These are phyloP conservation scores for Scotopteryx bipunctaria DNA, from an alignment of 2,888 invertebrate genomes.

Conservation along the genomic window DNA sequence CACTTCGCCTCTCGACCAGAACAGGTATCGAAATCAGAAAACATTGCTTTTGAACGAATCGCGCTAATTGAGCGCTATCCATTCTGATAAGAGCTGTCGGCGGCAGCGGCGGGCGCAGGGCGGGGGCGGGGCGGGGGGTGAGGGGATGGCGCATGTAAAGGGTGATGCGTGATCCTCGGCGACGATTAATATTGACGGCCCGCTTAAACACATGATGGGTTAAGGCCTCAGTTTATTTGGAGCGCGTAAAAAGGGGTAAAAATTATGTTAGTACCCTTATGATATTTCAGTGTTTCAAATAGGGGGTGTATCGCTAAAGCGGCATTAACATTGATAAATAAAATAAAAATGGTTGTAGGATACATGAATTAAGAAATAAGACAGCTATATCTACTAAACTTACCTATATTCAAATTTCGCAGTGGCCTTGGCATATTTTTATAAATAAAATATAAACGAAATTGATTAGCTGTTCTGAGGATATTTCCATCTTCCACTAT, in stretches of 20 bases:
- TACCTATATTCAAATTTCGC: too few relatives aligned
- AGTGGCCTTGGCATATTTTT: too few relatives aligned
- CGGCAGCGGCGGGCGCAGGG: slow-evolving; percentile 18
- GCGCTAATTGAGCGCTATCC: slow-evolving; percentile 51
- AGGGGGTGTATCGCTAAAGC: too few relatives aligned
- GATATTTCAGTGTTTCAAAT: too few relatives aligned
- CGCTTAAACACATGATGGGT: slow-evolving; percentile 21
- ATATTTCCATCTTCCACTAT: neutral
- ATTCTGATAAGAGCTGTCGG: slow-evolving; percentile 45
- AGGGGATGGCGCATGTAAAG: slow-evolving; percentile 2
- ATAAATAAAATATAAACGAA: neutral
- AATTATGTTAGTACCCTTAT: too few relatives aligned
- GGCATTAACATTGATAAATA: too few relatives aligned
- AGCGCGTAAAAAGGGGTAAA: slow-evolving; percentile 3
- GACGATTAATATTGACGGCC: slow-evolving; percentile 26
- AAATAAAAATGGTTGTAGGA: too few relatives aligned
- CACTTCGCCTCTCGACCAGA: slow-evolving; percentile 12
- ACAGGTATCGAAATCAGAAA: slow-evolving; percentile 27
- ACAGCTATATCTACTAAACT: too few relatives aligned
- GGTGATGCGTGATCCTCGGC: slow-evolving; percentile 16
- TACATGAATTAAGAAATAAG: too few relatives aligned
- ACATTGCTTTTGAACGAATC: slow-evolving; percentile 38
- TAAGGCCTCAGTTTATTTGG: slow-evolving; percentile 14
- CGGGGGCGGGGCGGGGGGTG: slow-evolving; percentile 10
- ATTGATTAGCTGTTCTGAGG: too few relatives aligned